A percentile compares a stretch with the other conserved stretches of the same genome.
Conservation (phyloP, 2,888 invertebrate species). For the Synergus gifuensis region DNA sequence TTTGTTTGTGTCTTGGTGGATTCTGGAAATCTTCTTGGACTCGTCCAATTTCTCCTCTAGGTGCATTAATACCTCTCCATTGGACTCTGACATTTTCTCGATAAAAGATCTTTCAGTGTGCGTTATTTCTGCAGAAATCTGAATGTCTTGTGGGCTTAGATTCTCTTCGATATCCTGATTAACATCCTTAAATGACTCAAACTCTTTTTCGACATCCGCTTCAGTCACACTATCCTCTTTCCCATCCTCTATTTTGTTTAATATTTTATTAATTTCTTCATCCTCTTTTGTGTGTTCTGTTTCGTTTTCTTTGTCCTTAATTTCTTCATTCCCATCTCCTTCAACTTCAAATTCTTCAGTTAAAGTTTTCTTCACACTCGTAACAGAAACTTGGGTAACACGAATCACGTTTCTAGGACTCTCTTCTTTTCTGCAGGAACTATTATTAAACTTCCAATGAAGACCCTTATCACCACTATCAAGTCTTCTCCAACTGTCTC, state of each 20-base stretch:
- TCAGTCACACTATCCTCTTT: slow-evolving; percentile 14
- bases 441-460: not conserved
- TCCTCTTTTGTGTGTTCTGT: slow-evolving; percentile 38
- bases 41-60: slow-evolving; percentile 41
- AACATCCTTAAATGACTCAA: not conserved
- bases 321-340: not conserved
- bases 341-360: not conserved
- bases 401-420: slow-evolving; percentile 3
- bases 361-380: slow-evolving; percentile 18
- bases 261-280: not conserved
- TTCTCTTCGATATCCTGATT: not conserved
- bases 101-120: not conserved
- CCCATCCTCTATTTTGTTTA: not conserved
- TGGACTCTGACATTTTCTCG: not conserved
- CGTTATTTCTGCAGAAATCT: not conserved
- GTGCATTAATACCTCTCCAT: slow-evolving; percentile 13
- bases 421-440: not conserved
- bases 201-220: not conserved
- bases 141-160: not conserved
- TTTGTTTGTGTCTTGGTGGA: slow-evolving; percentile 24
- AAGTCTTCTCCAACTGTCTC: not conserved
- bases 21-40: slow-evolving; percentile 46
- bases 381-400: not conserved
- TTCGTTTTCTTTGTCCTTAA: not conserved
- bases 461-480: not conserved